Evolutionary conservation across 2,113 vertebrate genomes (phyloP), one percentile per base, ranked within the genome.

Genomic region (Eira barbara): DNA sequence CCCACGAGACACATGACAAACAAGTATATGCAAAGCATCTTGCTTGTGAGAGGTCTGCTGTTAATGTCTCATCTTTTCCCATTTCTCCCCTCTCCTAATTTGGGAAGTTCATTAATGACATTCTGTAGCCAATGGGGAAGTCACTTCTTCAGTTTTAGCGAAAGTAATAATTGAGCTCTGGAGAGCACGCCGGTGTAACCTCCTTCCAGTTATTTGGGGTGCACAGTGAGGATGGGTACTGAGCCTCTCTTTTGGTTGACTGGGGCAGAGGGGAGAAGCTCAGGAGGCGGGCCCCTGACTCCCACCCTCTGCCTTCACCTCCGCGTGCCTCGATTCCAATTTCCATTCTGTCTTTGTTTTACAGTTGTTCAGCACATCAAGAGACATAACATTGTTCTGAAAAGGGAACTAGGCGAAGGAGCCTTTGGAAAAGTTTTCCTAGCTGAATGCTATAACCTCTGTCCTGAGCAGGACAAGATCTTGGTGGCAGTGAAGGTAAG

Each of bases 301-400:
- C 59, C 23, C 1, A 29, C 4, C 0, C 0, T 82, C 39, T 2
- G 27, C 39, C 81, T 74, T 55, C 23, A 27, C 55, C 71, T 81
- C 63, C 3, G 15, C 57, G 7, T 27, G 59, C 67, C 81, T 95
- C 21, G 20, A 92, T 97, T 93, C 89, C 98, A 97, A 98, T 88
- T 20, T 98, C 59, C 4, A 0, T 97, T 98, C 97, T 98, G 47
- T 98, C 57, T 99, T 97, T 98, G 97, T 83, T 97, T 98, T 98
- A 88, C 99, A 99, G 99, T 99, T 97, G 99, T 99, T 96, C 99
- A 99, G 97, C 99, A 99, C 93, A 99, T 99, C 97, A 99, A 99
- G 98, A 99, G 99, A 83, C 99, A 99, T 98, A 99, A 99, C 98
- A 99, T 99, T 0, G 99, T 99, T 97, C 99, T 99, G 97, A 99